A percentile compares a stretch with the other conserved stretches of the same genome.
Conservation (phyloP, 2,797 vertebrate species). For the Arctocebus calabarensis region DNA sequence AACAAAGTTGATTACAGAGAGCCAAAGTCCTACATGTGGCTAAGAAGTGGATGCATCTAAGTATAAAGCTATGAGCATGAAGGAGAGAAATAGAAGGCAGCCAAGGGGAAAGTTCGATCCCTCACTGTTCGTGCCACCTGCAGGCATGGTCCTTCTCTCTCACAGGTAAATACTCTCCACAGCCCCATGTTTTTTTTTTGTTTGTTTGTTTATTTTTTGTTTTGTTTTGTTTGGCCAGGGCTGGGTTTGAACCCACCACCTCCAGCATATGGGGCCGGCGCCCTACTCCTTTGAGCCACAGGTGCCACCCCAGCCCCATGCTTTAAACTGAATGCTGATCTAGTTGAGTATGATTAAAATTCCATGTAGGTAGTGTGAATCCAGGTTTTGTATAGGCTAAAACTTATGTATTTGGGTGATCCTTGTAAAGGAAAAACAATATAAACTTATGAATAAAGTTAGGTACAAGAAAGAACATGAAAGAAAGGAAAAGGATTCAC, state of each 20-base stretch:
- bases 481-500: not conserved
- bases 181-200: not conserved
- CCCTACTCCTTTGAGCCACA: no score
- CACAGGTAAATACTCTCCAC: not conserved
- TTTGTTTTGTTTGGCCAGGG: no score
- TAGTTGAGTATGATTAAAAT: slow-evolving; percentile 6
- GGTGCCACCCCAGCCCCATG: not conserved
- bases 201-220: no score
- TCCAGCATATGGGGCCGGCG: no score
- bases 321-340: not conserved
- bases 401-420: not conserved
- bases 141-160: not conserved
- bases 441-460: slow-evolving; percentile 1
- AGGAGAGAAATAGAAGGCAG: not conserved
- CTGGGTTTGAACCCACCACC: no score
- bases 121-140: not conserved
- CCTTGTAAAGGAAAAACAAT: not conserved
- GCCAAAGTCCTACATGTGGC: not conserved
- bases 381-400: not conserved
- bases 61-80: not conserved
- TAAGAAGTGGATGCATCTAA: not conserved
- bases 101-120: not conserved
- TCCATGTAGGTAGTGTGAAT: not conserved
- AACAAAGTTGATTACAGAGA: not conserved
- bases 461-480: not conserved